Evolutionary conservation across 2,797 vertebrate genomes (phyloP), one percentile per base, ranked within the genome.

Genomic region (Eremophila alpestris): DNA sequence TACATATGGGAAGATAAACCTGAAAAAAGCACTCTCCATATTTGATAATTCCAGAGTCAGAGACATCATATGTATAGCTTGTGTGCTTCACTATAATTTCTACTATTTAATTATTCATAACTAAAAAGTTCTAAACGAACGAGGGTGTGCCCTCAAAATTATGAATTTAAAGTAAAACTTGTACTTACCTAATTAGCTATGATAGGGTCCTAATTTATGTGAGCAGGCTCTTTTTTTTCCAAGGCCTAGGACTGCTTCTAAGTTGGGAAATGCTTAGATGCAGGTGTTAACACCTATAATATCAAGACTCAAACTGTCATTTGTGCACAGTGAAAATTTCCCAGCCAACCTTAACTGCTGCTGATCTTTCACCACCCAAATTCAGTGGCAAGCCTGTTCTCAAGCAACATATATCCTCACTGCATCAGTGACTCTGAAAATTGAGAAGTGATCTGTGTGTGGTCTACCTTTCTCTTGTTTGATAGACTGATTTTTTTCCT

Each of bases 361-460:
- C 64, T 94, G 95, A 13, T 93, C 76, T 87, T 89, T 94, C 79
- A 88, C 90, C 95, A 92, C 89, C 93, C 76, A 87, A 94, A 96
- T 86, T 49, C 79, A 71, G 83, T 88, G 96, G 95, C 95, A 96
- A 84, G 76, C 48, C 79, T 76, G 40, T 77, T 94, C 91, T 93
- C 86, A 68, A 59, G 92, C 87, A 92, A 88, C 94, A 94, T 95
- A 68, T 38, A 96, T 97, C 96, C 95, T 97, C 91, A 92, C 88
- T 0, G 79, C 96, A 95, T 96, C 96, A 92, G 83, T 93, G 94
- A 78, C 90, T 96, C 93, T 95, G 94, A 85, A 97, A 97, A 97
- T 96, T 95, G 95, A 96, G 96, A 94, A 97, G 92, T 96, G 92
- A 93, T 96, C 87, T 95, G n/a, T 93, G 83, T 95, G 83, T 95